Evolutionary conservation across 2,888 invertebrate genomes (phyloP).

Genomic region (Pyralis farinalis): DNA sequence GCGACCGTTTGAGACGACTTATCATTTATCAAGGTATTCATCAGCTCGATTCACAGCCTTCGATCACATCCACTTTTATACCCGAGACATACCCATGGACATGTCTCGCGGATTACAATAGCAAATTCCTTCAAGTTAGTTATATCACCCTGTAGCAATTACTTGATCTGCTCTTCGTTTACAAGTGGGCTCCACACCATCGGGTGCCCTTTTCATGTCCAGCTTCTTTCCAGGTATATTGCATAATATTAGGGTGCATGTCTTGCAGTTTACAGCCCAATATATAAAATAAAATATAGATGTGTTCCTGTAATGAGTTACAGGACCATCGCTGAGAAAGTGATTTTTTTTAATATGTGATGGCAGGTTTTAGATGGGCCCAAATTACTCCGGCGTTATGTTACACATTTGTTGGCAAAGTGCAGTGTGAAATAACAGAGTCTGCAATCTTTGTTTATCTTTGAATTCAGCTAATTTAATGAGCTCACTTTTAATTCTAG

Average conservation of each 20-base stretch:
- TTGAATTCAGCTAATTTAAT: too few species aligned
- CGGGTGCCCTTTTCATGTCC: conserved; percentile 19
- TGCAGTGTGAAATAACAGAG: conserved; percentile 2
- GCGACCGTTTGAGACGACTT: neutral
- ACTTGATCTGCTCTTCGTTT: neutral
- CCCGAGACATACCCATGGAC: too few species aligned
- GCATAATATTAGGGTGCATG: conserved; percentile 24
- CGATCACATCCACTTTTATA: neutral
- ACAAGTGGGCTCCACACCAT: conserved; percentile 2
- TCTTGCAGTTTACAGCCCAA: conserved; percentile 27
- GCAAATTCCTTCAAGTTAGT: neutral
- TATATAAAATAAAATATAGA: conserved; percentile 32
- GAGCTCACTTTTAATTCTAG: too few species aligned
- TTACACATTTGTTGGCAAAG: neutral
- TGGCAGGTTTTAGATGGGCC: neutral
- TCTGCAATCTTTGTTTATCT: too few species aligned
- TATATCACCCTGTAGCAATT: neutral
- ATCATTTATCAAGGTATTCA: neutral
- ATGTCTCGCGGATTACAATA: neutral
- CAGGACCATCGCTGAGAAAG: conserved; percentile 39
- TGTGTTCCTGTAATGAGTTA: conserved; percentile 39
- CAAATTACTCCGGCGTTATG: neutral
- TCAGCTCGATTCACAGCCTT: neutral
- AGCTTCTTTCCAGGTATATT: conserved; percentile 37
- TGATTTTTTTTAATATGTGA: conserved; percentile 15